These are phyloP conservation scores for Eilema caniola DNA, from an alignment of 2,888 invertebrate genomes.

Conservation along the genomic window DNA sequence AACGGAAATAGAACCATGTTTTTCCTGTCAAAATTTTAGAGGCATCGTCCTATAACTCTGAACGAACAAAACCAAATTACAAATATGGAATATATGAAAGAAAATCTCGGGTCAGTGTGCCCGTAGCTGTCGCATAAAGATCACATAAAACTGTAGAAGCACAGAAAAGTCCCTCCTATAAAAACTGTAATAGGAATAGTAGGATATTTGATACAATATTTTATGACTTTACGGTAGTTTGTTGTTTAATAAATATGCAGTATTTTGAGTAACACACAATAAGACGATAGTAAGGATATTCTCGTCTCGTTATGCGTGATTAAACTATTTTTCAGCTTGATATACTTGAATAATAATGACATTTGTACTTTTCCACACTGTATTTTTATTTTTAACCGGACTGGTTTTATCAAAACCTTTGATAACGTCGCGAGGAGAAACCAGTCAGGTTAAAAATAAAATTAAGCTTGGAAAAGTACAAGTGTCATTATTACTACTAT, in stretches of 20 bases:
- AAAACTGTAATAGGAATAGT: conserved; percentile 79
- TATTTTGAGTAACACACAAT: conserved; percentile 24
- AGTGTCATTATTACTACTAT: too few relatives aligned
- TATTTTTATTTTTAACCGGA: too few relatives aligned
- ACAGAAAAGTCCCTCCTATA: conserved; percentile 77
- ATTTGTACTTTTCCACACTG: too few relatives aligned
- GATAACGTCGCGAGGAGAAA: too few relatives aligned
- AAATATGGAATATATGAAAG: conserved; percentile 63
- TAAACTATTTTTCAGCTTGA: too few relatives aligned
- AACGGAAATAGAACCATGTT: not conserved
- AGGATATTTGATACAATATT: conserved; percentile 76
- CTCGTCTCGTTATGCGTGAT: conserved; percentile 11
- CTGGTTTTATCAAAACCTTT: too few relatives aligned
- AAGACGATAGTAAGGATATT: conserved; percentile 4
- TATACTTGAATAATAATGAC: too few relatives aligned
- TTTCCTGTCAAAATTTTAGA: conserved; percentile 18
- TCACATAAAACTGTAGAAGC: conserved; percentile 77
- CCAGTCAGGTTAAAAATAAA: too few relatives aligned
- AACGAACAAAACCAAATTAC: conserved; percentile 59
- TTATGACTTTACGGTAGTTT: conserved; percentile 70
- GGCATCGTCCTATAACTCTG: conserved; percentile 24
- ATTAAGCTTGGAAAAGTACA: too few relatives aligned
- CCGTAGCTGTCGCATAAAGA: conserved; percentile 67
- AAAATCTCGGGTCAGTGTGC: conserved; percentile 65
- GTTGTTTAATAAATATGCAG: conserved; percentile 69